These are phyloP conservation scores for Drosophila malerkotliana DNA, from an alignment of 1,140 invertebrate species.

Conservation along the genomic window DNA sequence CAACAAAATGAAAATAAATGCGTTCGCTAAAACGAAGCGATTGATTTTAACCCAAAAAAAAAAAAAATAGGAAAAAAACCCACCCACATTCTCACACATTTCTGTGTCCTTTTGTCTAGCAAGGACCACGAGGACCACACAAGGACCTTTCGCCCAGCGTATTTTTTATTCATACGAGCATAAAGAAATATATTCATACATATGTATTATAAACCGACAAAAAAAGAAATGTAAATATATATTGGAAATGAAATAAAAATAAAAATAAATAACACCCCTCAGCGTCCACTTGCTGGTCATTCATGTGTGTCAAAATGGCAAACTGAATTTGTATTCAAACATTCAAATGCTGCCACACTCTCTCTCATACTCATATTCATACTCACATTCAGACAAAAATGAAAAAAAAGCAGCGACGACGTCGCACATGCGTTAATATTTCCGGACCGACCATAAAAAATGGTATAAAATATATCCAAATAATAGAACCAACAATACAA, in stretches of 20 bases:
- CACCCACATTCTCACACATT: not conserved
- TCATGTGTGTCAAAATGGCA: constrained; percentile 82
- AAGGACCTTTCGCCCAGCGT: constrained; percentile 24
- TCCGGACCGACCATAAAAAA: constrained; percentile 69
- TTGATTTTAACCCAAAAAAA: constrained; percentile 60
- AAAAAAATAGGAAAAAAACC: not conserved
- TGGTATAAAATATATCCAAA: constrained; percentile 46
- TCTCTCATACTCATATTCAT: constrained; percentile 3
- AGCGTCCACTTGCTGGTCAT: constrained; percentile 66
- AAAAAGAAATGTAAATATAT: constrained; percentile 23
- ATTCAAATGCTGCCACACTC: constrained; percentile 59
- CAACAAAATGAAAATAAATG: constrained; percentile 81
- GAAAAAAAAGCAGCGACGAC: constrained; percentile 8
- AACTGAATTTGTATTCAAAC: constrained; percentile 81
- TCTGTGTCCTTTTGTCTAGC: constrained; percentile 28
- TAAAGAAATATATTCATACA: constrained; percentile 34
- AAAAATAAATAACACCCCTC: constrained; percentile 19
- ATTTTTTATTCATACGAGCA: constrained; percentile 63
- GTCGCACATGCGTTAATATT: constrained; percentile 80
- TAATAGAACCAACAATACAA: constrained; percentile 30
- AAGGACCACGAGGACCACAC: constrained; percentile 24
- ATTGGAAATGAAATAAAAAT: constrained; percentile 44
- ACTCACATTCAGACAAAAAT: not conserved
- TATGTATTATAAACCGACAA: not conserved
- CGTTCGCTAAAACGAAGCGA: constrained; percentile 73